Percentiles rank a stretch among this genome's conserved stretches.
Evolutionary conservation across 2,797 vertebrate genomes (phyloP).

Genomic region (Vultur gryphus): DNA sequence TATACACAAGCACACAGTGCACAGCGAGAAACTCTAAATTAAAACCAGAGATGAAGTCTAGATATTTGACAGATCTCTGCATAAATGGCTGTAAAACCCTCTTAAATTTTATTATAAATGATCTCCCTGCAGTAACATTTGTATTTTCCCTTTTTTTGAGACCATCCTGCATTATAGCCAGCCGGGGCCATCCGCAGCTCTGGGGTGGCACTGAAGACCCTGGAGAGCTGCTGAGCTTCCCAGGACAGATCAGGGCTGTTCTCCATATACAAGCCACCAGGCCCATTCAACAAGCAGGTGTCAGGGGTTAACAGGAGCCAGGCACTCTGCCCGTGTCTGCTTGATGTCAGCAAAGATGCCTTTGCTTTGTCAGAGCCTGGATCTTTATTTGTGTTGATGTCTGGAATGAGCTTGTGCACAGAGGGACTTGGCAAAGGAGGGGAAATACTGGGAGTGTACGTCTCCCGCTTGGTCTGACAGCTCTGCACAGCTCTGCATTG

Average conservation of each 20-base stretch:
- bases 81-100: neutral
- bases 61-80: neutral
- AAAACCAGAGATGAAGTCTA: neutral
- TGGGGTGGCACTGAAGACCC: neutral
- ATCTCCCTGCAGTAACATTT: neutral
- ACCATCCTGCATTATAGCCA: neutral
- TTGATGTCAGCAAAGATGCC: neutral
- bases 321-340: neutral
- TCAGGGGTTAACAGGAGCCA: neutral
- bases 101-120: neutral
- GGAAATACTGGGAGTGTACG: fast-evolving
- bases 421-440: neutral
- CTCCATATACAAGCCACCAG: neutral
- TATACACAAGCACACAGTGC: neutral
- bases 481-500: neutral
- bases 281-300: neutral
- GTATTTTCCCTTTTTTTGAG: neutral
- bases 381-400: neutral
- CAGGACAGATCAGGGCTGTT: neutral
- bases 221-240: neutral
- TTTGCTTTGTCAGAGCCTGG: neutral
- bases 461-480: neutral
- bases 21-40: neutral
- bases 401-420: neutral
- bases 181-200: neutral